Evolutionary conservation across 2,888 invertebrate genomes (phyloP).

Genomic region (Nasonia oneida): DNA sequence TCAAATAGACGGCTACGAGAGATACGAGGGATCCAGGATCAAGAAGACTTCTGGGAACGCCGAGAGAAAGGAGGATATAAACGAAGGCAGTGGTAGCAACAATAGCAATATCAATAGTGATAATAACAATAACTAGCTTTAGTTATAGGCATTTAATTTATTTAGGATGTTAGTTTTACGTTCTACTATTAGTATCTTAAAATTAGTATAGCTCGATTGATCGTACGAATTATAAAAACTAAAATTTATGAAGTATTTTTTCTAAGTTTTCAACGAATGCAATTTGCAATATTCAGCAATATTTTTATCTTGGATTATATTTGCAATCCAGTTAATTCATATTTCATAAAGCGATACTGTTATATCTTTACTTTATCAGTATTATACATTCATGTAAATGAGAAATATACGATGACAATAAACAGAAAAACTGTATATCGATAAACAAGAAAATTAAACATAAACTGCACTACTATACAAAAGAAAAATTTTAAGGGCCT

Average conservation of each 20-base stretch:
- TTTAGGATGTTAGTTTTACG: neutral
- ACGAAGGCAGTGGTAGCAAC: constrained; percentile 39
- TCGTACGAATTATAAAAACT: no score
- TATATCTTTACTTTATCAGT: constrained; percentile 11
- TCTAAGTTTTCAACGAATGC: neutral
- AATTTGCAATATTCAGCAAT: neutral
- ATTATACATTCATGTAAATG: neutral
- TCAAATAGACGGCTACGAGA: constrained; percentile 71
- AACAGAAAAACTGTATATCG: neutral
- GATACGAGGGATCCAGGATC: constrained; percentile 68
- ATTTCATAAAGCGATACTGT: neutral
- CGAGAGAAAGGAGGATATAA: constrained; percentile 62
- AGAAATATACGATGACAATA: neutral
- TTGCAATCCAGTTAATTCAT: neutral
- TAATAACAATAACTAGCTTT: constrained; percentile 38
- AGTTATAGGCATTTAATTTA: constrained; percentile 31
- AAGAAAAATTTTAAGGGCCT: neutral
- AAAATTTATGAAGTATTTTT: neutral
- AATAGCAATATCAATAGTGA: constrained; percentile 43
- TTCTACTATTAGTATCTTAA: neutral
- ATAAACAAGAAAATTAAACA: neutral
- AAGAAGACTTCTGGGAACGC: constrained; percentile 62
- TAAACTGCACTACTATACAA: neutral
- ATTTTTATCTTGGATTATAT: no score
- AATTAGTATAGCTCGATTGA: neutral